These are phyloP conservation scores for Ophiodon elongatus DNA, from an alignment of 2,113 vertebrate species.

Conservation along the genomic window DNA sequence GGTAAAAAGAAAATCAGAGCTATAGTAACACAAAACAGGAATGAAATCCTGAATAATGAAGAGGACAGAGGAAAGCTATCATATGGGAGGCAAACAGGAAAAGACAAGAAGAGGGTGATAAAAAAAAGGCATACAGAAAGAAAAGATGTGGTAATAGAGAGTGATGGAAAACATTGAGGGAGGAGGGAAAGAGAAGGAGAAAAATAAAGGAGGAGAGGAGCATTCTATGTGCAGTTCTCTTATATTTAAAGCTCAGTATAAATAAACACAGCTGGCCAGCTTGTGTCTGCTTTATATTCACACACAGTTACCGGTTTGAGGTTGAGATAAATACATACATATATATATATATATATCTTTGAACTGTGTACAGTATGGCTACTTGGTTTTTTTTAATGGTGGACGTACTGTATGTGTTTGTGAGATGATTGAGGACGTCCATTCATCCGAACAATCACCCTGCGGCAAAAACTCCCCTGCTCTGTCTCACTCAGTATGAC, in stretches of 20 bases:
- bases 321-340: not conserved
- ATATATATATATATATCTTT: not conserved
- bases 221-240: not conserved
- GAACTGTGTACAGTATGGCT: conserved; percentile 3
- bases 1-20: not conserved
- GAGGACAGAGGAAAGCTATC: not conserved
- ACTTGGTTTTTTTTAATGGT: not conserved
- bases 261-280: conserved; percentile 15
- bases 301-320: not conserved
- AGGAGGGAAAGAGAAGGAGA: not conserved
- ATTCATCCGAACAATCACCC: conserved; percentile 57
- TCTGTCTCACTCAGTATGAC: not conserved
- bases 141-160: conserved; percentile 1
- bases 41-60: not conserved
- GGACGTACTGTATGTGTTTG: not conserved
- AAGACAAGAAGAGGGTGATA: not conserved
- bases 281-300: conserved; percentile 35
- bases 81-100: not conserved
- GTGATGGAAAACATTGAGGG: not conserved
- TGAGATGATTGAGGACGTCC: conserved; percentile 28
- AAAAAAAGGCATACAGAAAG: not conserved
- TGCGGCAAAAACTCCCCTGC: conserved; percentile 51
- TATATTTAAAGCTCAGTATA: conserved; percentile 36
- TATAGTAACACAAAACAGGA: not conserved
- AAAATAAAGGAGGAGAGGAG: not conserved